phyloP scores from a whole-genome alignment of 2,888 invertebrate species.

The Sialis lutaria region DNA sequence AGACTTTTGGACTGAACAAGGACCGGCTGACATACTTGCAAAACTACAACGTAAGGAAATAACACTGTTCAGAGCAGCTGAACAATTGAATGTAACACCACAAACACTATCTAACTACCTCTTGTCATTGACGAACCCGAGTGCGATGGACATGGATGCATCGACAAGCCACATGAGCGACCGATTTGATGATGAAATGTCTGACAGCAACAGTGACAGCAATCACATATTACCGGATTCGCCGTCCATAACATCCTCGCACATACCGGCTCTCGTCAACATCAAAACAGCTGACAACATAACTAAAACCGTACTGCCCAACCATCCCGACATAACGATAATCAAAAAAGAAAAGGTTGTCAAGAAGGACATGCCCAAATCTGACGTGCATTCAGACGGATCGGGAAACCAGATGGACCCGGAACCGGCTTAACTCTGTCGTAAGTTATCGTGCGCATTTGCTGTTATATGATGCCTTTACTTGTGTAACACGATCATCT shows the following conservation, averaged over 20 bases:
- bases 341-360: slow-evolving; percentile 36
- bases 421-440: too few species aligned
- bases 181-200: slow-evolving; percentile 24
- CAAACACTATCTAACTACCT: slow-evolving; percentile 55
- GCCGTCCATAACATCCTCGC: slow-evolving; percentile 19
- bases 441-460: too few species aligned
- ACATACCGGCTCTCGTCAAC: slow-evolving; percentile 22
- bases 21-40: slow-evolving; percentile 53
- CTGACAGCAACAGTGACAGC: slow-evolving; percentile 21
- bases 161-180: slow-evolving; percentile 16
- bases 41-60: slow-evolving; percentile 56
- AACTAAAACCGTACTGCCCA: slow-evolving; percentile 27
- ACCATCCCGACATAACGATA: slow-evolving; percentile 40
- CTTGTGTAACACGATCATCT: too few species aligned
- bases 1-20: slow-evolving; percentile 65
- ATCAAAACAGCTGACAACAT: slow-evolving; percentile 18
- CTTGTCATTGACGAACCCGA: slow-evolving; percentile 32
- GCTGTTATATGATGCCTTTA: too few species aligned
- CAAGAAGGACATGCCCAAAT: slow-evolving; percentile 23
- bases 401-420: too few species aligned
- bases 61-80: slow-evolving; percentile 52
- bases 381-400: slow-evolving; percentile 26
- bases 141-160: slow-evolving; percentile 19
- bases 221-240: slow-evolving; percentile 15
- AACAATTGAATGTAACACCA: slow-evolving; percentile 58